These are phyloP conservation scores for Merluccius polli DNA, from an alignment of 2,797 vertebrate species.

Conservation along the genomic window DNA sequence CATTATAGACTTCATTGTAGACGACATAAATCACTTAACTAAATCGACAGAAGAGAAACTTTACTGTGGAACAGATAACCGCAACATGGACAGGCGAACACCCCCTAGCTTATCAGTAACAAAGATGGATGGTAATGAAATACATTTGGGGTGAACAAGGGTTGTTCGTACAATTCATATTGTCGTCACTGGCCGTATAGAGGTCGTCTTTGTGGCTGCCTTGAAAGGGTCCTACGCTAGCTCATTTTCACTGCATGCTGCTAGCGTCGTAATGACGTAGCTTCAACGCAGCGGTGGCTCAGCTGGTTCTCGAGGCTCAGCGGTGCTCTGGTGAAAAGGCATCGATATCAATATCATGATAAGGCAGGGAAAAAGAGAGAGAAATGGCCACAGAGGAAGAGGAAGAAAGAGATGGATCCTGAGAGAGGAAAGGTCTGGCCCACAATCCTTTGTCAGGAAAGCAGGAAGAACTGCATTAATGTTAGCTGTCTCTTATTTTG, in stretches of 20 bases:
- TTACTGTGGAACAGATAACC: background rate
- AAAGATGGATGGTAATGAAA: background rate
- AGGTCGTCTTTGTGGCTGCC: no score
- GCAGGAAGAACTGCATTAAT: background rate
- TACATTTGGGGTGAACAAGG: background rate
- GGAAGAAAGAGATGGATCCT: slow-evolving; percentile 8
- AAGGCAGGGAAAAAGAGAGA: background rate
- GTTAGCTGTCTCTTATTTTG: background rate
- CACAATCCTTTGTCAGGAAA: background rate
- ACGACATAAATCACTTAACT: background rate
- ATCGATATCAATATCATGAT: slow-evolving; percentile 15
- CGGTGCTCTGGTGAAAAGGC: background rate
- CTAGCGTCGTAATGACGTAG: background rate
- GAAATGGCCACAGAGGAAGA: background rate
- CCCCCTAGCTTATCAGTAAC: background rate
- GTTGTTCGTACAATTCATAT: background rate
- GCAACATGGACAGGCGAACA: background rate
- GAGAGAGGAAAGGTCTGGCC: slow-evolving; percentile 2
- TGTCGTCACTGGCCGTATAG: background rate
- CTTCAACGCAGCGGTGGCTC: background rate
- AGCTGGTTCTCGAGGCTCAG: background rate
- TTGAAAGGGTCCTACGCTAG: no score
- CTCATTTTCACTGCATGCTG: background rate
- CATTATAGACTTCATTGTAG: background rate
- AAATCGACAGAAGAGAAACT: background rate